Evolutionary conservation across 2,797 vertebrate genomes (phyloP).

Genomic region (Tapirus indicus): DNA sequence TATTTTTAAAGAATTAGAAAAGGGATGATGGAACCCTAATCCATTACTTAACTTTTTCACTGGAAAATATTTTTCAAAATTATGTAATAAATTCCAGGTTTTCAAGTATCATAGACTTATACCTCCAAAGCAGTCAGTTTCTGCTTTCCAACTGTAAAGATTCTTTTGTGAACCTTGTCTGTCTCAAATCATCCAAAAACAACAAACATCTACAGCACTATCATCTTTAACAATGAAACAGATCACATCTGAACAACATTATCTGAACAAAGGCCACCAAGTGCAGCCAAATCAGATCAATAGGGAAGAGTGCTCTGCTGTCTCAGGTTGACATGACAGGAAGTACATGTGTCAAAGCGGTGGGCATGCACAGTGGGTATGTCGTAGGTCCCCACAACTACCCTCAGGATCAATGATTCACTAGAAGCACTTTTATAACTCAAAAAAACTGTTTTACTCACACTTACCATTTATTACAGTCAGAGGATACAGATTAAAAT

Average conservation of each 20-base stretch:
- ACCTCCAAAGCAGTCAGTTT: neutral
- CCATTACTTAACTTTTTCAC: neutral
- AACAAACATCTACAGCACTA: neutral
- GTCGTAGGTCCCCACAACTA: rapidly evolving
- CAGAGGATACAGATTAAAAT: neutral
- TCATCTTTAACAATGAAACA: neutral
- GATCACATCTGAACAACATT: neutral
- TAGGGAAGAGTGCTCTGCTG: neutral
- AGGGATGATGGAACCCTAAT: neutral
- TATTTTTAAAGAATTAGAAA: neutral
- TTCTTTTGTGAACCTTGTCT: neutral
- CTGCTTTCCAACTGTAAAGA: neutral
- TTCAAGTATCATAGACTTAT: neutral
- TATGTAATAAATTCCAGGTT: neutral
- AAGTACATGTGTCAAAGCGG: neutral
- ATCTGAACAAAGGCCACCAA: neutral
- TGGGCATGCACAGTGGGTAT: neutral
- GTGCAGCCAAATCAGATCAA: neutral
- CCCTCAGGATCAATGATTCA: neutral
- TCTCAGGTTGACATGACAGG: neutral
- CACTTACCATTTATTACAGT: neutral
- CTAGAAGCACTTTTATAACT: neutral
- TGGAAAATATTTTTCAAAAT: neutral
- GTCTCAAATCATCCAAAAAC: neutral
- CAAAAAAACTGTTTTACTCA: neutral